Percentiles rank a stretch among this genome's conserved stretches.
Conservation (phyloP, 2,797 vertebrate genomes). For the Hydrolagus colliei region DNA sequence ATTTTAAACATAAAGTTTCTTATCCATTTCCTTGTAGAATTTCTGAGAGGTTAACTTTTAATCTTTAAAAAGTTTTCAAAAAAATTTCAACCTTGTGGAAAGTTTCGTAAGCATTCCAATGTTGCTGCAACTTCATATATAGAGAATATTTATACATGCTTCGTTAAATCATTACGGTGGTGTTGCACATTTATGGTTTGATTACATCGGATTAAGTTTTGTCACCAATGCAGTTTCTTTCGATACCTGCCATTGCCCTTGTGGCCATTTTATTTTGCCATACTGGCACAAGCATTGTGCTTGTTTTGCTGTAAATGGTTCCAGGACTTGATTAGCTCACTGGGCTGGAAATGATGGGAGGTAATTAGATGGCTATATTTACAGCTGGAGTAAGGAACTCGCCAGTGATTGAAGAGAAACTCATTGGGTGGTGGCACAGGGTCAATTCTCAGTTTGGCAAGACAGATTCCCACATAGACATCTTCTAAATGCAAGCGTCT, state of each 20-base stretch:
- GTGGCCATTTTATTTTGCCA: conserved; percentile 60
- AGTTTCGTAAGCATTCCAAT: conserved; percentile 3
- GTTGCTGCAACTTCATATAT: neutral
- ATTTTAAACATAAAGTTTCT: conserved; percentile 10
- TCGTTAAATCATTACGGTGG: conserved; percentile 8
- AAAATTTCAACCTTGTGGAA: neutral
- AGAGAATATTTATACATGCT: conserved; percentile 21
- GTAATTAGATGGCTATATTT: conserved; percentile 96
- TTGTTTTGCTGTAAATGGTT: conserved; percentile 90
- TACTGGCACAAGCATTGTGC: conserved; percentile 75
- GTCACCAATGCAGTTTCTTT: conserved; percentile 15
- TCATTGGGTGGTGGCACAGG: conserved; percentile 81
- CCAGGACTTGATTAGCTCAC: conserved; percentile 91
- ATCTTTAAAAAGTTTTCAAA: neutral
- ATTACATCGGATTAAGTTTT: neutral
- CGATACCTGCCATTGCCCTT: conserved; percentile 50
- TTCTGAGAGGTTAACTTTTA: conserved; percentile 22
- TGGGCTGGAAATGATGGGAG: conserved; percentile 89
- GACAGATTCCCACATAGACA: conserved; percentile 87
- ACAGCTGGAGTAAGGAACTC: conserved; percentile 93
- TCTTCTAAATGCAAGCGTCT: conserved; percentile 84
- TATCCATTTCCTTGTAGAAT: neutral
- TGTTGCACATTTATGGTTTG: neutral
- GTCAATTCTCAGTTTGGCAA: conserved; percentile 79
- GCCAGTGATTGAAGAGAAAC: conserved; percentile 95